Conservation (phyloP, 2,113 vertebrate genomes). For the Eublepharis macularius region DNA sequence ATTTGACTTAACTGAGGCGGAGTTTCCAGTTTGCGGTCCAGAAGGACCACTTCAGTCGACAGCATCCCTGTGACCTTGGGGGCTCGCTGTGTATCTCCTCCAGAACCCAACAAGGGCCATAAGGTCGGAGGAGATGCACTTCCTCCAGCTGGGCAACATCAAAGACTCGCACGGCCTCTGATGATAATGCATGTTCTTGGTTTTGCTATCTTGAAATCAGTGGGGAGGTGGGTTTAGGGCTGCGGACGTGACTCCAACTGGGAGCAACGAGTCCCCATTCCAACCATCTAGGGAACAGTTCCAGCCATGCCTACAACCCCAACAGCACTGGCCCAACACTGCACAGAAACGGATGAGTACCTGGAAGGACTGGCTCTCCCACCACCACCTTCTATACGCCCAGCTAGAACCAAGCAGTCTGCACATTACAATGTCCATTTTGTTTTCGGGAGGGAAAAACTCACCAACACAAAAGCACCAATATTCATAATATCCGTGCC, state of each 20-base stretch:
- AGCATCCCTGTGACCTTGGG: accelerated
- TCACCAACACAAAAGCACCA: slow-evolving; percentile 63
- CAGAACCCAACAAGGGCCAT: not conserved
- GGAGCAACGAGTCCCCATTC: not conserved
- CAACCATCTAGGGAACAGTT: not conserved
- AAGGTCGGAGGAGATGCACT: not conserved
- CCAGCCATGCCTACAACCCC: accelerated
- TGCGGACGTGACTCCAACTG: no score
- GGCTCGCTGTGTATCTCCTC: no score
- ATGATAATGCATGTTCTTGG: not conserved
- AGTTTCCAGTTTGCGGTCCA: not conserved
- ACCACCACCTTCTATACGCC: not conserved
- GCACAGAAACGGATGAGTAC: slow-evolving; percentile 4
- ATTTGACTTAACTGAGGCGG: accelerated
- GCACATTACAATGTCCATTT: not conserved
- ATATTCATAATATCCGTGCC: slow-evolving; percentile 59
- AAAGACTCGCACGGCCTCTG: not conserved
- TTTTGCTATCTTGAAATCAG: not conserved
- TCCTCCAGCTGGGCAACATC: not conserved
- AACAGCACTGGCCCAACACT: not conserved
- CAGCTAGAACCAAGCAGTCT: slow-evolving; percentile 31
- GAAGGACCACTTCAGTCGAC: not conserved
- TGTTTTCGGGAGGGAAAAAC: slow-evolving; percentile 42
- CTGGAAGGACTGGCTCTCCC: accelerated
- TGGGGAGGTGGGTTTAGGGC: not conserved